These are phyloP conservation scores for Chrysolina oricalcia DNA, from an alignment of 2,888 invertebrate genomes.

Conservation along the genomic window DNA sequence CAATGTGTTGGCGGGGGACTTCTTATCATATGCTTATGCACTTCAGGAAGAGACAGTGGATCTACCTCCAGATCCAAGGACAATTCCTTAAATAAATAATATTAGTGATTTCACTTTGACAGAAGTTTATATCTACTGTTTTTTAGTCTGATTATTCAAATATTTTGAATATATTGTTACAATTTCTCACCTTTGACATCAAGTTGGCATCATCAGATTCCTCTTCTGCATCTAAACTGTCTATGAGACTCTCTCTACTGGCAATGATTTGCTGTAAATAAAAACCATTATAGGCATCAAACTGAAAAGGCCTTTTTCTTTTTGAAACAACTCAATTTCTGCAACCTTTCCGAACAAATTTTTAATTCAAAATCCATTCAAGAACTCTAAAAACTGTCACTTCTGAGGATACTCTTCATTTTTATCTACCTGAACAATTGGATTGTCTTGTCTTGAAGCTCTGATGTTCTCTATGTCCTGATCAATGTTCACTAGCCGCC, in stretches of 20 bases:
- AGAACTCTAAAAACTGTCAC: too few species aligned
- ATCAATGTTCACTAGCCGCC: conserved; percentile 84
- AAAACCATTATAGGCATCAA: conserved; percentile 61
- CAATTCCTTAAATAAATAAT: conserved; percentile 69
- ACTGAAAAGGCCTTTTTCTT: not conserved
- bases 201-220: conserved; percentile 85
- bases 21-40: conserved; percentile 87
- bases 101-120: not conserved
- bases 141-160: too few species aligned
- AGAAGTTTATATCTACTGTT: too few species aligned
- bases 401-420: not conserved
- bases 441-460: conserved; percentile 88
- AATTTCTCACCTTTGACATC: conserved; percentile 81
- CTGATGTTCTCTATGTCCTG: conserved; percentile 89
- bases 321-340: too few species aligned
- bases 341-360: too few species aligned
- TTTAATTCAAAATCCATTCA: too few species aligned
- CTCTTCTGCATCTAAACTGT: conserved; percentile 77
- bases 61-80: conserved; percentile 78
- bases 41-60: conserved; percentile 83
- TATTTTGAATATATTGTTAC: too few species aligned
- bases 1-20: conserved; percentile 87
- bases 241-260: conserved; percentile 85
- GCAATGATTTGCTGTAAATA: conserved; percentile 82
- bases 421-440: conserved; percentile 81